Evolutionary conservation across 2,888 invertebrate species (phyloP), one percentile per base, ranked within the genome.

Genomic region (Tuberolachnus salignus): DNA sequence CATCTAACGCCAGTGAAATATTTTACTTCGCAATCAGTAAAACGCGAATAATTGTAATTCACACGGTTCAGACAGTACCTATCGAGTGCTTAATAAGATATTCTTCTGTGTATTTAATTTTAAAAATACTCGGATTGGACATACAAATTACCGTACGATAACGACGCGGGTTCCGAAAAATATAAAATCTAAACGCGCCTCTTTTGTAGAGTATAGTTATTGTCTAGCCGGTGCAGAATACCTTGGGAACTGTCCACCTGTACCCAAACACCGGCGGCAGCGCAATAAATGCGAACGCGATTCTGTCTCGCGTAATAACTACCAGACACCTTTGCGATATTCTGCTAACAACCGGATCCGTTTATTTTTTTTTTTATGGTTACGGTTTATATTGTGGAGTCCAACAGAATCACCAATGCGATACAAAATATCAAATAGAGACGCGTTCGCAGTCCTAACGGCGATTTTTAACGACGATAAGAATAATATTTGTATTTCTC

Each of bases 281-380:
- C 6, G 34, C n/a, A 49, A 49, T 26, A 23, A 66, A 66, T 46
- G 21, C 8, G 46, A 46, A 46, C 21, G 44, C 44, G 8, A 49
- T 49, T 49, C 10, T 23, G 1, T 14, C n/a, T n/a, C 14, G 14
- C 6, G 55, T 42, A 8, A n/a, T 11, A 34, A 23, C 49, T 44
- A 16, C 34, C 3, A 34, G 34, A 34, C 19, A 19, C 55, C 13
- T 13, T 49, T 14, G 1, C 3, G 46, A 2, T 14, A 1, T 19
- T n/a, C 13, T 26, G 34, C 26, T 19, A 51, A 42, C 26, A 26
- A 16, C 46, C 1, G 23, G 16, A 46, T 46, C 13, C 3, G 19
- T 11, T 59, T 46, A n/a, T 23, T 19, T 59, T 59, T n/a, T 23
- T 19, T 59, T 59, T 72, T 49, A 49, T 72, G 14, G 14, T 72